A percentile compares a stretch with the other conserved stretches of the same genome.
Evolutionary conservation across 2,797 vertebrate genomes (phyloP).

Genomic region (Gobionotothen gibberifrons): DNA sequence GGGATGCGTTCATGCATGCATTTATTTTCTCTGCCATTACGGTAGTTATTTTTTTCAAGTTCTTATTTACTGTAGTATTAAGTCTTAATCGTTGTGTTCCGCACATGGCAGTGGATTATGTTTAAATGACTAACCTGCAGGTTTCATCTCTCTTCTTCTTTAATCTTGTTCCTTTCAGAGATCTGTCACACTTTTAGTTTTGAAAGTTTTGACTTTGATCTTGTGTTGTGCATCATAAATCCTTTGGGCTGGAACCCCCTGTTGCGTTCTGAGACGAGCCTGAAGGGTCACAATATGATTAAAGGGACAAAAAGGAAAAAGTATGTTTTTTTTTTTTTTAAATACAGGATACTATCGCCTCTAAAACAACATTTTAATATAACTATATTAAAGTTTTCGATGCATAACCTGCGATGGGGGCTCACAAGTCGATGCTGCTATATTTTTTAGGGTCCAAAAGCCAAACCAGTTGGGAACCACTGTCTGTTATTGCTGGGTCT

Average conservation of each 20-base stretch:
- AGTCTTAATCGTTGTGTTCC: neutral
- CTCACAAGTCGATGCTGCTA: neutral
- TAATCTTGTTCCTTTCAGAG: neutral
- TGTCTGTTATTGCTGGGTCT: neutral
- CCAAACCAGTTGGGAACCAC: neutral
- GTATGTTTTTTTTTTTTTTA: neutral
- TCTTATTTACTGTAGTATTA: neutral
- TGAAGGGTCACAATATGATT: neutral
- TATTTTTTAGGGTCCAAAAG: neutral
- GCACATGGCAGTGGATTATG: neutral
- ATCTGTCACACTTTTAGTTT: neutral
- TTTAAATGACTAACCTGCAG: neutral
- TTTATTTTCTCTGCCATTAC: slow-evolving; percentile 22
- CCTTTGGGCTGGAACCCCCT: neutral
- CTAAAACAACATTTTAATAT: no score
- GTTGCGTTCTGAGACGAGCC: neutral
- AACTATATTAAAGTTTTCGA: no score
- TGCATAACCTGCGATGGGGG: neutral
- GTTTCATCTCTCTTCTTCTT: neutral
- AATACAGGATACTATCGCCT: neutral
- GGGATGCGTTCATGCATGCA: slow-evolving; percentile 10
- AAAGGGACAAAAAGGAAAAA: neutral
- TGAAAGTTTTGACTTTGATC: neutral
- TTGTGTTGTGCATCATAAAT: neutral
- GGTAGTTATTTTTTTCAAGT: slow-evolving; percentile 17